A percentile compares a stretch with the other conserved stretches of the same genome.
Evolutionary conservation across 30 jellyfish, hydroid and myxozoan species (phyloP).

Genomic region (Haliclystus octoradiatus): DNA sequence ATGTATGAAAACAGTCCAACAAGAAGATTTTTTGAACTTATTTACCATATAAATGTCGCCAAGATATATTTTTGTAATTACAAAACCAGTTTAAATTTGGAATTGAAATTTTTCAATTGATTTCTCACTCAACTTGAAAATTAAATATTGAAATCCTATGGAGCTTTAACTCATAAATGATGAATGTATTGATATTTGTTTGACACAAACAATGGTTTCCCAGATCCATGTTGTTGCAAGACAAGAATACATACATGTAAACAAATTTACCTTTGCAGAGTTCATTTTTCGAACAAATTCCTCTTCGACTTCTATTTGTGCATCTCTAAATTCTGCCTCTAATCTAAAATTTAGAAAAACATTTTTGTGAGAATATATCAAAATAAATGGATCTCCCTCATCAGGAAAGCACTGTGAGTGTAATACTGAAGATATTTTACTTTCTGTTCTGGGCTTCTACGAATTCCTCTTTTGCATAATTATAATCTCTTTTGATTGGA

Average conservation of each 20-base stretch:
- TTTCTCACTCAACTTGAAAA: conserved; percentile 24
- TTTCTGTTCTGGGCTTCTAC: conserved; percentile 56
- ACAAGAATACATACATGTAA: too few species aligned
- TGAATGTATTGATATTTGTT: too few species aligned
- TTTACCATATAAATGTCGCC: conserved; percentile 3
- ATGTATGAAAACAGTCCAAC: background rate
- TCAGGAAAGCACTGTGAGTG: too few species aligned
- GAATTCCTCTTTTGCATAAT: conserved; percentile 70
- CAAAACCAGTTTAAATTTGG: too few species aligned
- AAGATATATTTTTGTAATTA: too few species aligned
- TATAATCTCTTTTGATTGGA: conserved; percentile 47
- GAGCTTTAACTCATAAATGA: too few species aligned
- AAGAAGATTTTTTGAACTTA: background rate
- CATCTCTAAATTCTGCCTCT: conserved; percentile 68
- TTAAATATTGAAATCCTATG: too few species aligned
- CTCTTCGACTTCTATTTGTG: conserved; percentile 62
- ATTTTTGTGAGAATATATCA: background rate
- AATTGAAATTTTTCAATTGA: conserved; percentile 9
- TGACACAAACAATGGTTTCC: too few species aligned
- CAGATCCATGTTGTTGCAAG: too few species aligned
- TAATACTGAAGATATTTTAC: too few species aligned
- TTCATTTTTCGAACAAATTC: conserved; percentile 40
- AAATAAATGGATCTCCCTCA: background rate
- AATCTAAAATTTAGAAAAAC: conserved; percentile 13
- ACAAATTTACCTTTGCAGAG: conserved; percentile 40